A percentile compares a stretch with the other conserved stretches of the same genome.
These are phyloP conservation scores for Pithys albifrons DNA, from an alignment of 2,113 vertebrate genomes.

Conservation along the genomic window DNA sequence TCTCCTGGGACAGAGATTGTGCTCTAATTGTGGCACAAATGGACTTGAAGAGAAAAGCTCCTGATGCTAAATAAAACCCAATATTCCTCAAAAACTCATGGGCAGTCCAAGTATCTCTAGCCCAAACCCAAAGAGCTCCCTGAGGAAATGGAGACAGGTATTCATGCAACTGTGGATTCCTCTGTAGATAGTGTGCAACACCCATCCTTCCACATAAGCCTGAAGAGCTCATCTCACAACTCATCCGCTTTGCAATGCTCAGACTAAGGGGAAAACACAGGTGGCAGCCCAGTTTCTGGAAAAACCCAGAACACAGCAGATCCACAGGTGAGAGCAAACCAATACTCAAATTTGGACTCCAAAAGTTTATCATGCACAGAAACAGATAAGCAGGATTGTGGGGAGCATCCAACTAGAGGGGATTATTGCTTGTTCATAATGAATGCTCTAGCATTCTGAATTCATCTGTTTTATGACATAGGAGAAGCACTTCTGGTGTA, in stretches of 20 bases:
- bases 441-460: neutral
- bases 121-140: neutral
- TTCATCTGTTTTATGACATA: neutral
- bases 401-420: neutral
- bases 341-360: neutral
- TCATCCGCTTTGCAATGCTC: neutral
- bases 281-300: neutral
- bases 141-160: neutral
- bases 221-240: neutral
- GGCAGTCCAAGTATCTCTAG: neutral
- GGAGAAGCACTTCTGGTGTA: neutral
- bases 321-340: neutral
- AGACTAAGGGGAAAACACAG: neutral
- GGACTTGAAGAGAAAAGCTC: neutral
- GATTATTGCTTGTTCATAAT: neutral
- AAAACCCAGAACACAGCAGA: neutral
- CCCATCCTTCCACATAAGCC: neutral
- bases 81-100: neutral
- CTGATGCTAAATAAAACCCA: neutral
- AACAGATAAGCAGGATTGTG: neutral
- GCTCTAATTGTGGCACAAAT: neutral
- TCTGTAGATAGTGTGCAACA: accelerated
- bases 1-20: neutral
- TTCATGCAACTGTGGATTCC: neutral
- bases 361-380: neutral